Conservation (phyloP, 2,113 vertebrate species). For the Amphilophus citrinellus region DNA sequence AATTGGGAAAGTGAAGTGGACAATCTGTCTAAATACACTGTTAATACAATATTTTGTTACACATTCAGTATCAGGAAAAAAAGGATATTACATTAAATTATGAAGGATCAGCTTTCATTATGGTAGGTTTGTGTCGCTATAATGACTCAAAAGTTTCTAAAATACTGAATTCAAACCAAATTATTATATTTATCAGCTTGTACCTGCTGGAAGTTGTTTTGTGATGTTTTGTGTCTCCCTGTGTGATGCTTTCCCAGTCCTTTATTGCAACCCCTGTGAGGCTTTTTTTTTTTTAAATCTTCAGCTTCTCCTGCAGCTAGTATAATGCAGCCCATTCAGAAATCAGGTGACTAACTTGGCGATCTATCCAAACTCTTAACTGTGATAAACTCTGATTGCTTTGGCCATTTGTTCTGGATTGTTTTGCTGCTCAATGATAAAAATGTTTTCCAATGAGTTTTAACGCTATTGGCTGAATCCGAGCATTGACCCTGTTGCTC, state of each 20-base stretch:
- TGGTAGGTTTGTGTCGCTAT: too few species aligned
- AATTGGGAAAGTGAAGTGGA: not conserved
- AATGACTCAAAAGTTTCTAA: not conserved
- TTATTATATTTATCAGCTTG: not conserved
- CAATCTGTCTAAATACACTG: not conserved
- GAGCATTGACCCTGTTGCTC: not conserved
- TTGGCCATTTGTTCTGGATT: not conserved
- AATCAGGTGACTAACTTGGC: not conserved
- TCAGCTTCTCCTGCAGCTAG: too few species aligned
- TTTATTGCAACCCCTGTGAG: not conserved
- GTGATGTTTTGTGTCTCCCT: not conserved
- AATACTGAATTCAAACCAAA: too few species aligned
- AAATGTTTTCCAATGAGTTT: not conserved
- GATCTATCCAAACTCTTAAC: not conserved
- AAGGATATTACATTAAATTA: too few species aligned
- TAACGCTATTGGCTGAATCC: not conserved
- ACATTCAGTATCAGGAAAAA: not conserved
- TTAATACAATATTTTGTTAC: not conserved
- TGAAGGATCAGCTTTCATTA: too few species aligned
- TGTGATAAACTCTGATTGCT: not conserved
- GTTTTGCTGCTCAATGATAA: not conserved
- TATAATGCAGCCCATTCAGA: not conserved
- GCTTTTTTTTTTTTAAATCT: too few species aligned
- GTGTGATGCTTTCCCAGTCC: too few species aligned
- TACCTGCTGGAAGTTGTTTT: not conserved